Evolutionary conservation across 1,140 invertebrate species (phyloP), one percentile per base, ranked within the genome.

Genomic region (Theocolax elegans): DNA sequence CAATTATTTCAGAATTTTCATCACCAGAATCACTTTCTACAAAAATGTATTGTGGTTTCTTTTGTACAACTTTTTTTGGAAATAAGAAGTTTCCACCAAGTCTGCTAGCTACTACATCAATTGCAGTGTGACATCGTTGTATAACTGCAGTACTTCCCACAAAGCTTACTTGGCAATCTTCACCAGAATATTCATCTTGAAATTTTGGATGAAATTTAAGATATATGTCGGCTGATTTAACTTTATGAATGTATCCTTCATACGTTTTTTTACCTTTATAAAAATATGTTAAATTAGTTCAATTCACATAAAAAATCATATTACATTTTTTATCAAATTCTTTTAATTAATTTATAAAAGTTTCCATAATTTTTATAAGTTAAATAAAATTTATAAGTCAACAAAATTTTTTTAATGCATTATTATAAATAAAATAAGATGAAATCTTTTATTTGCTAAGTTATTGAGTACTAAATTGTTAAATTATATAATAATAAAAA

Each of bases 201-300:
- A 96, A 95, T 35, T 83, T 82, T 49, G 84, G 75, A 80, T 90
- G 87, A 74, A 96, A 96, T 82, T 92, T 93, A 1, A 96, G 77
- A 15, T 89, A 85, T 7, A 96, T 84, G 62, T 91, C 86, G 73
- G 89, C 87, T 40, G 86, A 88, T 63, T 85, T 85, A 19, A 95
- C 89, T 78, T 90, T 89, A 79, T 95, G 93, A 73, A 97, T 90
- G 72, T 85, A 90, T n/a, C 95, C 95, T 87, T 95, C 91, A 81
- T 92, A 95, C 48, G 83, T 81, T 29, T 76, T 66, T 64, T 78
- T 67, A 8, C 76, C 82, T 80, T n/a, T n/a, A 29, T 72, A 72
- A 58, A 10, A 67, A 72, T 56, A 58, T 13, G 72, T n/a, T 13
- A 75, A 51, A 60, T 35, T 35, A 35, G 4, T 35, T 6, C 4